Percentiles rank a stretch among this genome's conserved stretches.
Conservation (phyloP, 2,888 invertebrate species). For the Tipula lateralis region DNA sequence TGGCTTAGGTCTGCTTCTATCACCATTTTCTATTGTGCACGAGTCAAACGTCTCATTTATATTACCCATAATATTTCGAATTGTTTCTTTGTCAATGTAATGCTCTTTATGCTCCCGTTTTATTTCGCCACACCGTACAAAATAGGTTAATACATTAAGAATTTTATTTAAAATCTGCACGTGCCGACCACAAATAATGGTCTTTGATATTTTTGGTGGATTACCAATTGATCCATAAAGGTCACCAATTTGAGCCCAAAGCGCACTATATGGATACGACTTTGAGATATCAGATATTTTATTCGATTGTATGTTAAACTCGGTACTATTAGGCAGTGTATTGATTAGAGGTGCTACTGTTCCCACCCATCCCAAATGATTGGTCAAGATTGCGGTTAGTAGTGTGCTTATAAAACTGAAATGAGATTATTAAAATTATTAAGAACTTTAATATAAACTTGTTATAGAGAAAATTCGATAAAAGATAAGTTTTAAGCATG, state of each 20-base stretch:
- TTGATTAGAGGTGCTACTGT: constrained; percentile 55
- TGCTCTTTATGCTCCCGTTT: constrained; percentile 52
- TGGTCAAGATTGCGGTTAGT: constrained; percentile 79
- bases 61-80: constrained; percentile 38
- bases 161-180: constrained; percentile 65
- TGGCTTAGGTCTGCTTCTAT: constrained; percentile 37
- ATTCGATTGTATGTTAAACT: constrained; percentile 39
- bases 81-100: constrained; percentile 43
- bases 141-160: constrained; percentile 76
- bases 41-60: constrained; percentile 30
- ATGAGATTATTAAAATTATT: constrained; percentile 37
- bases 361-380: constrained; percentile 88
- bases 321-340: constrained; percentile 43
- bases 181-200: constrained; percentile 68
- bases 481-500: no score
- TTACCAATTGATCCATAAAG: constrained; percentile 79
- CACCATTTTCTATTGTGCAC: constrained; percentile 38
- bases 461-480: background rate
- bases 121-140: constrained; percentile 75
- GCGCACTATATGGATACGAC: constrained; percentile 74
- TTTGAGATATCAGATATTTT: constrained; percentile 56
- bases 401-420: constrained; percentile 85
- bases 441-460: background rate
- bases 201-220: constrained; percentile 71
- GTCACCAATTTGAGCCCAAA: constrained; percentile 86